Evolutionary conservation across 2,797 vertebrate genomes (phyloP), one percentile per base, ranked within the genome.

Genomic region (Neostethus bicornis): DNA sequence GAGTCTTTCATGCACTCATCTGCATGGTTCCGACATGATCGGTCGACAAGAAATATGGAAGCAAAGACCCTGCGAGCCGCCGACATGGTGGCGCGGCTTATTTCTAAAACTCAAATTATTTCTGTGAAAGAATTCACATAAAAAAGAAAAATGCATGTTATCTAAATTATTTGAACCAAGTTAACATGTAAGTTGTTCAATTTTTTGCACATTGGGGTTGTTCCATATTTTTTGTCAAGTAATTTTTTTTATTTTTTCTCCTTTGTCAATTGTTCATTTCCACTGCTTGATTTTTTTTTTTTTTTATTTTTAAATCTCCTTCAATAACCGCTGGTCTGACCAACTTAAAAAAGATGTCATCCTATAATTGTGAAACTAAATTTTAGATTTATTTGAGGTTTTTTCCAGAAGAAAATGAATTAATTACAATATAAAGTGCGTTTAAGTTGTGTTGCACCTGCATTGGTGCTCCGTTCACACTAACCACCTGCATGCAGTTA

Each of bases 1-100:
- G 94, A 99, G 96, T 98, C 93, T 90, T 71, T 89, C 88, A 86
- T 80, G 70, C 52, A 85, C 78, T 83, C 87, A 89, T 87, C 70
- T 80, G 79, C 86, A 89, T 85, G 85, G 54, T 85, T 80, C 39
- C 66, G 60, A 70, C 51, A 50, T 51, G 38, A 61, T 57, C 46
- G 34, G 7, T 61, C 44, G n/a, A 47, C 32, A 39, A 39, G n/a
- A 55, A 13, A 35, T 47, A 23, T 37, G 10, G 16, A 41, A 55
- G 39, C 25, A 59, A 51, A 41, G 34, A 54, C 70, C 63, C 75
- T 86, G 65, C 66, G 77, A n/a, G 70, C 75, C 74, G 70, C 68
- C 68, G 20, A 25, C 10, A 23, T 8, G 19, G 13, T 23, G 3
- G 3, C 12, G 41, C 19, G 12, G 19, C 2, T 4, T 20, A 2